Evolutionary conservation across 53 echinoderm and acorn worm species (phyloP).

Genomic region (Echinarachnius parma): DNA sequence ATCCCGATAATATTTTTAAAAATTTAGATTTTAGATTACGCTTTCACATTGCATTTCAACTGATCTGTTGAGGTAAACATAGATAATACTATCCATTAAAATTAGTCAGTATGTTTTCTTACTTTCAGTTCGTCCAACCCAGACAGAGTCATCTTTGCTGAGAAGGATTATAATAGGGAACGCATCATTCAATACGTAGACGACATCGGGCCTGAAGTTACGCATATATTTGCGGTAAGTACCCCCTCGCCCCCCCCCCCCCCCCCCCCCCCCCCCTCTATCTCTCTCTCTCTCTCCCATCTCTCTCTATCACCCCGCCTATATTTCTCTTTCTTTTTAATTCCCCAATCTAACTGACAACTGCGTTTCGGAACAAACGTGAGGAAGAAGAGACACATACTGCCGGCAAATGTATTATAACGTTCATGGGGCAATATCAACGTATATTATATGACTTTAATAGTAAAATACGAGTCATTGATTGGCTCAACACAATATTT

Average conservation of each 20-base stretch:
- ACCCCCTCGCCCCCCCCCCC: background rate
- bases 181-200: background rate
- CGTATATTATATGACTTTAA: too few relatives aligned
- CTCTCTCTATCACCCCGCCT: background rate
- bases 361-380: too few relatives aligned
- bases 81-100: background rate
- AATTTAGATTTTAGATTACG: too few relatives aligned
- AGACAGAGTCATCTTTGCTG: constrained; percentile 13
- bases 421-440: too few relatives aligned
- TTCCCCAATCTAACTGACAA: background rate
- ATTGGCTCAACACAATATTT: too few relatives aligned
- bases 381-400: too few relatives aligned
- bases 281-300: background rate
- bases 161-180: background rate
- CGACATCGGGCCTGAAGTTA: constrained; percentile 24
- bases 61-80: too few relatives aligned
- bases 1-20: too few relatives aligned
- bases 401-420: too few relatives aligned
- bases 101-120: background rate
- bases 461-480: too few relatives aligned
- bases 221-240: constrained; percentile 26
- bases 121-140: constrained; percentile 1
- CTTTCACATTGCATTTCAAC: too few relatives aligned
- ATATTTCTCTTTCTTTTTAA: background rate
- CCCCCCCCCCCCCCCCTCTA: background rate